Conservation (phyloP, 35 echinoderm and acorn worm species). For the Holothuria glaberrima region DNA sequence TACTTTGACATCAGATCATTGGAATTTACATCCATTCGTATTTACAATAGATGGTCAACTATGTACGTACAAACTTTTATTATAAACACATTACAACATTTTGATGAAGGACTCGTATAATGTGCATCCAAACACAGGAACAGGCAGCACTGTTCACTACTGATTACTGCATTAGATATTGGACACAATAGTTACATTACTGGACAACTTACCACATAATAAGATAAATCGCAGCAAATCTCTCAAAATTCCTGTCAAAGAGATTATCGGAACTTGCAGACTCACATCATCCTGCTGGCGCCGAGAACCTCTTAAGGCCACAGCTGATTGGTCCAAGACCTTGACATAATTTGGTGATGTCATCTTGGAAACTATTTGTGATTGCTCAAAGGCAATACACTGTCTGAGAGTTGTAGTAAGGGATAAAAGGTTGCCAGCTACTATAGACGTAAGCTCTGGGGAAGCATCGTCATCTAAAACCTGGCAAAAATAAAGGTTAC, state of each 20-base stretch:
- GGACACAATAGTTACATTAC: too few species aligned
- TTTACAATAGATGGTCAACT: too few species aligned
- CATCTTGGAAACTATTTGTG: conserved; percentile 71
- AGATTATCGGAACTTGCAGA: conserved; percentile 63
- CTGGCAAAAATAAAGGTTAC: conserved; percentile 37
- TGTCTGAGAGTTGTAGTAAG: conserved; percentile 83
- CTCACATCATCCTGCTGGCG: conserved; percentile 4
- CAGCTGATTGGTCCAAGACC: conserved; percentile 70
- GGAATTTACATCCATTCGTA: too few species aligned
- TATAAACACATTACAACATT: too few species aligned
- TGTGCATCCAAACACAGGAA: too few species aligned
- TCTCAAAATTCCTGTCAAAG: conserved; percentile 78
- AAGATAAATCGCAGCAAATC: conserved; percentile 84
- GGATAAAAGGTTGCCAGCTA: conserved; percentile 77
- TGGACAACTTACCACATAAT: conserved; percentile 62
- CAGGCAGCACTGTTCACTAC: too few species aligned
- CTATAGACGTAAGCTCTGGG: conserved; percentile 78
- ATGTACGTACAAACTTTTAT: too few species aligned
- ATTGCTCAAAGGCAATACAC: conserved; percentile 75
- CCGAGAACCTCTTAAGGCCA: not conserved
- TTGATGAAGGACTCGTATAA: too few species aligned
- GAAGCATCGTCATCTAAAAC: conserved; percentile 74
- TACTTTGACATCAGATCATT: too few species aligned
- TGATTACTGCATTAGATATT: too few species aligned
- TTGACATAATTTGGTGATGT: conserved; percentile 81